Evolutionary conservation across 2,797 vertebrate species (phyloP).

Genomic region (Eleutherodactylus coqui): DNA sequence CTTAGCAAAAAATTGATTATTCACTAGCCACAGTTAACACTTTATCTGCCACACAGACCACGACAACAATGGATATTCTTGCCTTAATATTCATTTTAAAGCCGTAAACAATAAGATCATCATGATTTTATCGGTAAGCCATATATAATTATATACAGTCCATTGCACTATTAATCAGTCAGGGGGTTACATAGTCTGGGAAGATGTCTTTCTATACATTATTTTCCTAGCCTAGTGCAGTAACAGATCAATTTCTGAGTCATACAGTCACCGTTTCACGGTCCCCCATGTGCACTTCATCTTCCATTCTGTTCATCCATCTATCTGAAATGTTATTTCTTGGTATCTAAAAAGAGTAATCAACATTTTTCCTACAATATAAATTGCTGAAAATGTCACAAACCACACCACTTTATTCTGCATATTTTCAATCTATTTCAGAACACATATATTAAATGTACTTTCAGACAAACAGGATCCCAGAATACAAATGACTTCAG

Average conservation of each 20-base stretch:
- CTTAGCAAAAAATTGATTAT: conserved; percentile 18
- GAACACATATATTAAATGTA: conserved; percentile 41
- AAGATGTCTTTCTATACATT: conserved; percentile 60
- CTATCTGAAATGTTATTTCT: conserved; percentile 66
- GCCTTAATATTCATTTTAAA: not conserved
- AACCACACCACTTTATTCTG: conserved; percentile 58
- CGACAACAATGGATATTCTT: not conserved
- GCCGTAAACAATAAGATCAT: not conserved
- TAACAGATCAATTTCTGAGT: conserved; percentile 65
- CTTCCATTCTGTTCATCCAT: conserved; percentile 63
- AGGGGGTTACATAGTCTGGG: not conserved
- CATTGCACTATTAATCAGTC: conserved; percentile 30
- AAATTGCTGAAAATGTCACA: conserved; percentile 65
- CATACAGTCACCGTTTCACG: conserved; percentile 64
- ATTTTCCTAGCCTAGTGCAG: conserved; percentile 57
- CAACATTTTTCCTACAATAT: conserved; percentile 65
- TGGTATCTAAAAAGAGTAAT: conserved; percentile 66
- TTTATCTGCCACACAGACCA: not conserved
- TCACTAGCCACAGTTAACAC: conserved; percentile 35
- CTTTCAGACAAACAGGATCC: conserved; percentile 3
- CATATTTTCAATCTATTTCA: conserved; percentile 52
- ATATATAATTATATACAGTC: not conserved
- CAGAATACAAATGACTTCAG: conserved; percentile 31
- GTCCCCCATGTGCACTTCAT: conserved; percentile 60
- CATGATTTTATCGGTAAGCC: not conserved